phyloP scores from a whole-genome alignment of 2,113 vertebrate genomes.

The Candoia aspera region DNA sequence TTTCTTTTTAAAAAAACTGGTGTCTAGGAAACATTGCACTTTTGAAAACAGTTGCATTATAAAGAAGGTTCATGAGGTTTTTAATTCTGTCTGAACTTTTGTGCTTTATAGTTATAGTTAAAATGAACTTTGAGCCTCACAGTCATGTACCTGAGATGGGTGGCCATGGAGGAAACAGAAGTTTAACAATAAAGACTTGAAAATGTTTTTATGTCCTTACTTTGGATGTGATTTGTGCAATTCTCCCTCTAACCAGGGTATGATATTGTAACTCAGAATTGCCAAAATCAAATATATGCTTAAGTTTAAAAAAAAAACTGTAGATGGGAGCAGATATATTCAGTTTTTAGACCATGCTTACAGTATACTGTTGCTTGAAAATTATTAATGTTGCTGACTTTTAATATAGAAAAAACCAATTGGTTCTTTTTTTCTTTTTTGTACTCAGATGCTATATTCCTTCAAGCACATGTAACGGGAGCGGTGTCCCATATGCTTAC shows the following conservation, averaged over 20 bases:
- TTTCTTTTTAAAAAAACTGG: constrained; percentile 36
- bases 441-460: not conserved
- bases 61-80: not conserved
- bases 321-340: not conserved
- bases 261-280: not conserved
- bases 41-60: not conserved
- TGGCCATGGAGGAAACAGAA: not conserved
- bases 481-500: not conserved
- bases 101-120: not conserved
- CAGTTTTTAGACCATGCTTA: not conserved
- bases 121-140: not conserved
- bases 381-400: not conserved
- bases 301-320: not conserved
- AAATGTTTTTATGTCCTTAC: not conserved
- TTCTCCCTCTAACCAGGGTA: not conserved
- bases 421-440: not conserved
- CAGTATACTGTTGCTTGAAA: not conserved
- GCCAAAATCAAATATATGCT: not conserved
- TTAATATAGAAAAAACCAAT: not conserved
- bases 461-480: not conserved
- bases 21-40: constrained; percentile 49
- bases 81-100: constrained; percentile 23
- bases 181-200: not conserved
- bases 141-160: not conserved
- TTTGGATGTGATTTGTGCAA: not conserved